These are phyloP conservation scores for Thripadectes ignobilis DNA, from an alignment of 2,797 vertebrate genomes.

Conservation along the genomic window DNA sequence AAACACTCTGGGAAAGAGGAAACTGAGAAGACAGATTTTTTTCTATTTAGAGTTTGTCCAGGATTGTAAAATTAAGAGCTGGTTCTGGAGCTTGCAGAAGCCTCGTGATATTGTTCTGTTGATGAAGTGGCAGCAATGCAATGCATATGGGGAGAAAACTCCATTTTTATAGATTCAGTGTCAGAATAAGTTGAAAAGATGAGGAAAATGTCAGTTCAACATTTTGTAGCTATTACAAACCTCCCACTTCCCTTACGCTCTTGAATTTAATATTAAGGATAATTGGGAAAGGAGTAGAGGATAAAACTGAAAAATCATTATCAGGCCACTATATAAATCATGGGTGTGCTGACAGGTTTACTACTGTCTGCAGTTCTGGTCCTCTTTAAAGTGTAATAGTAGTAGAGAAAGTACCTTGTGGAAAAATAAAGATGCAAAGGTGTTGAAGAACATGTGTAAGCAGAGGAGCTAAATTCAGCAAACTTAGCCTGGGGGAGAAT, in stretches of 20 bases:
- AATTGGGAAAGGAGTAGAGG: background rate
- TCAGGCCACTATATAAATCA: background rate
- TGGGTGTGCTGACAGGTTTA: slow-evolving; percentile 34
- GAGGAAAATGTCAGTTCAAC: background rate
- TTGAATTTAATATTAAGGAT: background rate
- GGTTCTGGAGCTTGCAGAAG: background rate
- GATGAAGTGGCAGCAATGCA: background rate
- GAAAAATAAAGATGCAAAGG: slow-evolving; percentile 8
- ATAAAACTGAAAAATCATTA: slow-evolving; percentile 22
- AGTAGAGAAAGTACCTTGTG: background rate
- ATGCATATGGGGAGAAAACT: background rate
- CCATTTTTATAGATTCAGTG: background rate
- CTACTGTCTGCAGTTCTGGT: slow-evolving; percentile 4
- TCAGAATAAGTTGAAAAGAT: background rate
- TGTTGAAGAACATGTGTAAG: background rate
- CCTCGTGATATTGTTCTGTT: background rate
- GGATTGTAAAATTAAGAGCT: background rate
- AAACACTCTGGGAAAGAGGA: background rate
- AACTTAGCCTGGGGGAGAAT: background rate
- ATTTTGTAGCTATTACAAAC: background rate
- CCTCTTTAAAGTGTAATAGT: slow-evolving; percentile 44
- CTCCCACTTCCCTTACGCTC: background rate
- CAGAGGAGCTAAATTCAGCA: background rate
- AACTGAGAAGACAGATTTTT: background rate
- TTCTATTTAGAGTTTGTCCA: background rate